Evolutionary conservation across 2,888 invertebrate species (phyloP), one percentile per base, ranked within the genome.

Genomic region (Agrotis clavis): DNA sequence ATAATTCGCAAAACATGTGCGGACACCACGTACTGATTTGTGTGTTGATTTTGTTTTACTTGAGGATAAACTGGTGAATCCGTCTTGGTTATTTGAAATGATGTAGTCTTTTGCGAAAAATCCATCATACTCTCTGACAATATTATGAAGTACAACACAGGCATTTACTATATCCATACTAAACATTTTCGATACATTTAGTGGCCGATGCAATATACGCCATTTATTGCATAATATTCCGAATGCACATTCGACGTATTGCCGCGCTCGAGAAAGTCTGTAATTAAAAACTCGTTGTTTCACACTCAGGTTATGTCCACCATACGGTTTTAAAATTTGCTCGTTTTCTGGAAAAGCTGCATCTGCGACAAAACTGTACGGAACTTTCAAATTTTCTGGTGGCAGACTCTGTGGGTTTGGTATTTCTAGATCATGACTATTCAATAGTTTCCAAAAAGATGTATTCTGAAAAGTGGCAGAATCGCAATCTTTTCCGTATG

Each of bases 401-500:
- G 66, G 59, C n/a, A 66, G 19, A 59, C 50, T 53, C 45, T 59
- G 30, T 21, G 67, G 59, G 48, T 59, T 48, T 59, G 65, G 64
- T 57, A 64, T 70, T 56, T 59, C 57, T 62, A 64, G 57, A 57
- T 65, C 35, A 35, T 59, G 64, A 65, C 51, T 64, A 35, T 65
- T 64, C 61, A 67, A 48, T 57, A 67, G 51, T 62, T 67, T 72
- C 61, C 67, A 72, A 72, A 72, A 72, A 62, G 48, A 19, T 62
- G 72, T 72, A 45, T 67, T 45, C 19, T 72, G 62, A 62, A 67
- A 63, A 63, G 50, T 67, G 51, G 62, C 62, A 56, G 62, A 72
- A 67, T 72, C 72, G 63, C 72, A 72, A 53, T 72, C 67, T 67
- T 67, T 72, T 67, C 72, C 63, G 47, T 53, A 65, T 65, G 61